These are phyloP conservation scores for Cantharis flavilabris DNA, from an alignment of 2,888 invertebrate genomes.

Conservation along the genomic window DNA sequence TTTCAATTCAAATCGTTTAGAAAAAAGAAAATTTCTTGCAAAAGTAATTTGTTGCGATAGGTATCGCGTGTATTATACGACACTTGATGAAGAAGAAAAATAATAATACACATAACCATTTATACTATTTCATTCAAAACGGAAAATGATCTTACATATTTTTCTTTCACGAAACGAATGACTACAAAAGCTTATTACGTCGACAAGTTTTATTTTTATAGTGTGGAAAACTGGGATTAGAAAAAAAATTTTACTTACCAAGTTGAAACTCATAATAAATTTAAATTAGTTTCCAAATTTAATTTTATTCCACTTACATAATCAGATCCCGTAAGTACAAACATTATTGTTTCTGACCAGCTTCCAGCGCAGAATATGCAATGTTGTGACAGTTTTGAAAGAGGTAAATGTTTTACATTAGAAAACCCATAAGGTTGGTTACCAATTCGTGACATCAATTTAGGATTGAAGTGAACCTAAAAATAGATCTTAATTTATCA, in stretches of 20 bases:
- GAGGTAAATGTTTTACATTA: slow-evolving; percentile 29
- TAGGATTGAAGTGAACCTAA: background rate
- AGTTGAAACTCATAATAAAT: background rate
- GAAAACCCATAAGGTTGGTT: background rate
- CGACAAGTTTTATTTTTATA: background rate
- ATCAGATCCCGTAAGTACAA: background rate
- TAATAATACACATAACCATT: slow-evolving; percentile 4
- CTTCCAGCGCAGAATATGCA: slow-evolving; percentile 34
- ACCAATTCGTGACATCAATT: background rate
- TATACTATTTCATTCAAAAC: background rate
- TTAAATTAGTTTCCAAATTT: background rate
- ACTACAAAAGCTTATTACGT: background rate
- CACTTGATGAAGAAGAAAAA: background rate
- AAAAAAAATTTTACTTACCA: too few relatives aligned
- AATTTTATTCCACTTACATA: background rate
- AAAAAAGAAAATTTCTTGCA: slow-evolving; percentile 5
- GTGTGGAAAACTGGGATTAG: background rate
- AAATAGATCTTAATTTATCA: background rate
- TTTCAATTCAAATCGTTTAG: slow-evolving; percentile 17
- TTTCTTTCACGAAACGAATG: background rate
- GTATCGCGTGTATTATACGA: slow-evolving; percentile 9
- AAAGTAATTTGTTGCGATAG: slow-evolving; percentile 20
- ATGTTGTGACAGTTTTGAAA: slow-evolving; percentile 36
- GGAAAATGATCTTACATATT: background rate
- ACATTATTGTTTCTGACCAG: slow-evolving; percentile 36